A percentile compares a stretch with the other conserved stretches of the same genome.
Conservation (phyloP, 2,113 vertebrate genomes). For the Sinocyclocheilus maitianheensis region DNA sequence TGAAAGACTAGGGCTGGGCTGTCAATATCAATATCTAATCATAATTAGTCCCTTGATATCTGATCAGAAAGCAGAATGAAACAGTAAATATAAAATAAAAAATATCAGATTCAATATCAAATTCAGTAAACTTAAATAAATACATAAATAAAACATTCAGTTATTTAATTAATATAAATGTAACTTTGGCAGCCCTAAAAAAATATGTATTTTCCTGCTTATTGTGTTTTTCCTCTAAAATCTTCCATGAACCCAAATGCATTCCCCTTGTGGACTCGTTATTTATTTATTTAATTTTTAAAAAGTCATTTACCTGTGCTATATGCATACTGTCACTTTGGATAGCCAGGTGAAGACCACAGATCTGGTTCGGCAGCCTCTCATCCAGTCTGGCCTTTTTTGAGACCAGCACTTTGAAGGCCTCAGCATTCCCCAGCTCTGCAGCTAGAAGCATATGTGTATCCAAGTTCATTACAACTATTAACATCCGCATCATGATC, state of each 20-base stretch:
- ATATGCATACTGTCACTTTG: slow-evolving; percentile 68
- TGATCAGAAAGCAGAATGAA: neutral
- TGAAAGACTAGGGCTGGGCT: neutral
- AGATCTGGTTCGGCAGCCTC: slow-evolving; percentile 69
- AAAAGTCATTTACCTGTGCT: slow-evolving; percentile 38
- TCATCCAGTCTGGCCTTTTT: slow-evolving; percentile 67
- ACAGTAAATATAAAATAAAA: neutral
- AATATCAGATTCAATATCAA: neutral
- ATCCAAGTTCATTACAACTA: slow-evolving; percentile 63
- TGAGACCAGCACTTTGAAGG: slow-evolving; percentile 68
- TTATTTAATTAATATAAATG: neutral
- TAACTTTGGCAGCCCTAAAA: neutral
- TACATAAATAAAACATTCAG: neutral
- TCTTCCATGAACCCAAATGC: too few relatives aligned
- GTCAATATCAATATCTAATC: neutral
- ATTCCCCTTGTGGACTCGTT: neutral
- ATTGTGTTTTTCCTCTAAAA: neutral
- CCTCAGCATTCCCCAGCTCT: slow-evolving; percentile 71
- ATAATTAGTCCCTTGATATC: neutral
- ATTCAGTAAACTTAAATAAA: neutral
- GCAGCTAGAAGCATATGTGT: slow-evolving; percentile 77
- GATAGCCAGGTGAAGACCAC: slow-evolving; percentile 76
- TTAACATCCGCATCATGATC: slow-evolving; percentile 74
- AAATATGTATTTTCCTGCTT: neutral
- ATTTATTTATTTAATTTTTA: neutral